Conservation (phyloP, 2,797 vertebrate genomes). For the Parauchenoglanis punctatus region DNA sequence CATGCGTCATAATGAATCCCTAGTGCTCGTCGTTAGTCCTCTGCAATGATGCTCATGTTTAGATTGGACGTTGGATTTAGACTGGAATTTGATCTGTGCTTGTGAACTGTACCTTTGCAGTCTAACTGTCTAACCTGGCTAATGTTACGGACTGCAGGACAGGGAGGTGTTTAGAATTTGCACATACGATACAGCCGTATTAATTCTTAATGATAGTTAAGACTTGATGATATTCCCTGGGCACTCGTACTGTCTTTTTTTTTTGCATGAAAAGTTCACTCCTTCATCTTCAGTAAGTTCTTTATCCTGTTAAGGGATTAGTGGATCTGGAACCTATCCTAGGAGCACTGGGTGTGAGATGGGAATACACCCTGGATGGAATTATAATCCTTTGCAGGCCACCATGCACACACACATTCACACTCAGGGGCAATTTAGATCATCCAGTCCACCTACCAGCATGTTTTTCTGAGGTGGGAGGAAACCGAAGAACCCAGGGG, state of each 20-base stretch:
- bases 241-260: neutral
- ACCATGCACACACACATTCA: neutral
- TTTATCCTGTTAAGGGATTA: neutral
- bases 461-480: neutral
- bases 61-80: neutral
- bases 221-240: neutral
- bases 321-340: neutral
- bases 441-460: neutral
- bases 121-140: neutral
- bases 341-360: neutral
- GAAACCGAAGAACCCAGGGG: neutral
- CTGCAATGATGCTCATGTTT: neutral
- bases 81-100: neutral
- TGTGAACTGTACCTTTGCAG: neutral
- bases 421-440: neutral
- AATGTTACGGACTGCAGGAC: neutral
- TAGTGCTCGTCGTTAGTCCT: neutral
- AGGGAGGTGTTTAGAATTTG: neutral
- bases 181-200: neutral
- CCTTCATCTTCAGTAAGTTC: neutral
- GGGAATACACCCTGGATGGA: neutral
- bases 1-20: neutral
- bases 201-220: neutral
- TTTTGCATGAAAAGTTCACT: neutral
- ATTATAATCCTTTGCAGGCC: neutral